Percentiles rank a stretch among this genome's conserved stretches.
Conservation (phyloP, 2,113 vertebrate genomes). For the Syrrhaptes paradoxus region DNA sequence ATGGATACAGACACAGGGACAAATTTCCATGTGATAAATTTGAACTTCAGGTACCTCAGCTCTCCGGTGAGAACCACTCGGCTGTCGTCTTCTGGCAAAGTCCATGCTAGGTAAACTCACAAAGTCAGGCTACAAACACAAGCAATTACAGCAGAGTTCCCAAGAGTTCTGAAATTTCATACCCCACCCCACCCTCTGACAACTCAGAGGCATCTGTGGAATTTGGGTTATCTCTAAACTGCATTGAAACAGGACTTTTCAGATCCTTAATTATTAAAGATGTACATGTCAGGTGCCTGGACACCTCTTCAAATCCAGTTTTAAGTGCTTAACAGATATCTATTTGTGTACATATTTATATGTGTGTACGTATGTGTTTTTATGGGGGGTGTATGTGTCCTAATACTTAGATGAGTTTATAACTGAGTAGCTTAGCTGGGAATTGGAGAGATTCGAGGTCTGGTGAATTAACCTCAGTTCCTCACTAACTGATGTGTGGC, state of each 20-base stretch:
- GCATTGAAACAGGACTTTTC: background rate
- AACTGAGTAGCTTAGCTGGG: background rate
- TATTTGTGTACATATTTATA: background rate
- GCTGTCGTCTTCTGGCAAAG: background rate
- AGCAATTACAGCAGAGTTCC: background rate
- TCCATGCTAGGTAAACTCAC: background rate
- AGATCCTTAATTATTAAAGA: background rate
- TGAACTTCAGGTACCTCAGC: rapidly evolving
- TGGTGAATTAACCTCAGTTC: background rate
- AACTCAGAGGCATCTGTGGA: background rate
- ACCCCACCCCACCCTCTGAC: background rate
- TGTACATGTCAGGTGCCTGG: too few relatives aligned
- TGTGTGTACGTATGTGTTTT: background rate
- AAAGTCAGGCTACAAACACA: background rate
- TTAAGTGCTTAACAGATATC: background rate
- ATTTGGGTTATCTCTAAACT: background rate
- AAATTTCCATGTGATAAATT: rapidly evolving
- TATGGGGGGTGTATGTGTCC: background rate
- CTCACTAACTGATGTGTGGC: background rate
- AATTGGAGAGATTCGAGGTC: background rate
- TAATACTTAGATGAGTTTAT: background rate
- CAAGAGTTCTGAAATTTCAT: background rate
- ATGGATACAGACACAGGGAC: background rate
- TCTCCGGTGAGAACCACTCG: background rate
- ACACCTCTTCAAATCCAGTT: background rate